Evolutionary conservation across 2,888 invertebrate genomes (phyloP).

Genomic region (Polyploca ridens): DNA sequence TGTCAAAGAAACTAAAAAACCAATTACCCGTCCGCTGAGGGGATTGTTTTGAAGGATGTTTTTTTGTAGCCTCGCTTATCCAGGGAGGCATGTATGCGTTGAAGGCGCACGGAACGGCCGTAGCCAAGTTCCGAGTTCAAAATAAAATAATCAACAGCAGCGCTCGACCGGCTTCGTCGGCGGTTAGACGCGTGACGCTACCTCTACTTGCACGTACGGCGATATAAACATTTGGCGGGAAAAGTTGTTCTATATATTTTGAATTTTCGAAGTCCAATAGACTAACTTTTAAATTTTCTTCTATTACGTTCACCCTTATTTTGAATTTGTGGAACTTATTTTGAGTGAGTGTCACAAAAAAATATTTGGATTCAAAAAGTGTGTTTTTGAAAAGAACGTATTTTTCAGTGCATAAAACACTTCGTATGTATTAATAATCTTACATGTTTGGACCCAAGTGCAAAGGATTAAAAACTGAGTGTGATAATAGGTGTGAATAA

Average conservation of each 20-base stretch:
- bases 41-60: slow-evolving; percentile 47
- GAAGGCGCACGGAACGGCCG: slow-evolving; percentile 43
- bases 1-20: slow-evolving; percentile 29
- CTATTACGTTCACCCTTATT: background rate
- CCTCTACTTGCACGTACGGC: slow-evolving; percentile 36
- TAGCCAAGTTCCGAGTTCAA: slow-evolving; percentile 61
- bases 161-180: slow-evolving; percentile 74
- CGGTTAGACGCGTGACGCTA: slow-evolving; percentile 65
- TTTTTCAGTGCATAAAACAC: slow-evolving; percentile 14
- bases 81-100: slow-evolving; percentile 45
- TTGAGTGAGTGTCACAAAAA: background rate
- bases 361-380: slow-evolving; percentile 13
- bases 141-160: slow-evolving; percentile 78
- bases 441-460: slow-evolving; percentile 49
- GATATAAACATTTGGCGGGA: slow-evolving; percentile 67
- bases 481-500: slow-evolving; percentile 46
- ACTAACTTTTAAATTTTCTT: background rate
- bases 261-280: slow-evolving; percentile 16
- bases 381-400: slow-evolving; percentile 16
- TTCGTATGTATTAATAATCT: background rate
- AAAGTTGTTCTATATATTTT: slow-evolving; percentile 34
- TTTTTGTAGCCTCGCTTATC: slow-evolving; percentile 50
- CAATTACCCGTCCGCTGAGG: slow-evolving; percentile 33
- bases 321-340: too few species aligned
- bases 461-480: slow-evolving; percentile 48